Base-by-base conservation (phyloP, 2,113 vertebrate genomes). In the Pelodiscus sinensis region DNA sequence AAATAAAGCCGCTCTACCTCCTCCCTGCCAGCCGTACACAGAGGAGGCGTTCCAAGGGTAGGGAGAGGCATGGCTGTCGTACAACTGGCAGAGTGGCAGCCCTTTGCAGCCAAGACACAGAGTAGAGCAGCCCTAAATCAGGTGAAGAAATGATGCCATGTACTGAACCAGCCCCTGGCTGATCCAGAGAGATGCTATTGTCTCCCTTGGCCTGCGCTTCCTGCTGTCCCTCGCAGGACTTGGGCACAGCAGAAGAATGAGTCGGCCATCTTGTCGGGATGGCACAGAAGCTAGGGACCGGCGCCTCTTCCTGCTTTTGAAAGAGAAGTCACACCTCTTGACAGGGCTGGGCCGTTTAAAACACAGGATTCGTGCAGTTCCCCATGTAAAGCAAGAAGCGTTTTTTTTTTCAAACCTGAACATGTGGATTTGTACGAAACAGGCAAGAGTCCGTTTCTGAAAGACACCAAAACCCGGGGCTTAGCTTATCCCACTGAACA, bases 401-500 rank as follows among this genome's bases (percentile, higher is more conserved):
- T 58, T 2, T 0, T 44, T 90, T 86, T 90, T 62, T 1, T n/a
- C n/a, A 87, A 57, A 65, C 87, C 90, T 94, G 92, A 87, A 92
- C 60, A 62, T 89, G 88, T 81, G 90, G 81, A 95, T 94, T 93
- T 94, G 93, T 25, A 31, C 60, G 89, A 96, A 96, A 85, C 1
- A 83, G 90, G 92, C 92, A 90, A 89, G 94, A 92, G 22, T 12
- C 85, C n/a, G 0, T 80, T 89, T 86, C 83, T 85, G 10, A 55
- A 31, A 44, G 44, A 51, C 92, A 75, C 83, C 87, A 38, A 71
- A 71, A 31, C 87, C 85, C 10, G 15, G 83, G 24, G 71, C 75
- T 68, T 79, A 88, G 89, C 71, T 96, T 95, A 83, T 95, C 79
- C 25, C 0, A 2, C 2, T 94, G 85, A 93, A 62, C 15, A 86